Evolutionary conservation across 2,797 vertebrate genomes (phyloP), one percentile per base, ranked within the genome.

Genomic region (Halcyon leucocephala): DNA sequence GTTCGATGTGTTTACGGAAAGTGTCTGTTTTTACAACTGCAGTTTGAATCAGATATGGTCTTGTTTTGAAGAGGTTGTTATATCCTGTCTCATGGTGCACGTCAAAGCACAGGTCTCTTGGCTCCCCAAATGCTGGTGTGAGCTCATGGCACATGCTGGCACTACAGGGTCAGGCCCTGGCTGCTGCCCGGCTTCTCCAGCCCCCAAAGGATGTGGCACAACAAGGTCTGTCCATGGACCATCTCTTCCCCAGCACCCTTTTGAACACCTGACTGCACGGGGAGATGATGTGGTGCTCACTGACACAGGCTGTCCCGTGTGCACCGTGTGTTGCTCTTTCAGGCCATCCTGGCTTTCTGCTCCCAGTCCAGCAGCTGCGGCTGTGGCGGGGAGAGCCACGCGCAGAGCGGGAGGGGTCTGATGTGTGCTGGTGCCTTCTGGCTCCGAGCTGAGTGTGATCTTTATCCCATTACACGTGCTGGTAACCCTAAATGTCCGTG

Each of bases 171-270:
- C 1, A 0, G 37, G 44, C 69, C 51, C n/a, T 12, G 48, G 24
- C 79, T 57, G 22, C 35, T 61, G 69, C 61, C 19, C 0, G 0
- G 29, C 41, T 2, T 1, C 69, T 78, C 35, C 24, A 33, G 24
- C 25, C 54, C 12, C 42, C 24, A 24, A 22, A 13, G 54, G 46
- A 21, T 9, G 19, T 17, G 61, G 28, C 29, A 13, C 5, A 26
- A 33, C 19, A 37, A 18, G 16, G 24, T 51, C 41, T 35, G 33
- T 13, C 35, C 0, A 1, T 54, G 16, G 37, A 10, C 69, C 1
- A 0, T 28, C 3, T 33, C 61, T 20, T 51, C 18, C 67, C n/a
- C 3, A 0, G n/a, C 16, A 6, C 1, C 0, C 11, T 12, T 48
- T n/a, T 41, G 42, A 39, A 39, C n/a, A 2, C 21, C 46, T 48